Evolutionary conservation across 1,140 invertebrate species (phyloP).

Genomic region (Andrena cerasifolii): DNA sequence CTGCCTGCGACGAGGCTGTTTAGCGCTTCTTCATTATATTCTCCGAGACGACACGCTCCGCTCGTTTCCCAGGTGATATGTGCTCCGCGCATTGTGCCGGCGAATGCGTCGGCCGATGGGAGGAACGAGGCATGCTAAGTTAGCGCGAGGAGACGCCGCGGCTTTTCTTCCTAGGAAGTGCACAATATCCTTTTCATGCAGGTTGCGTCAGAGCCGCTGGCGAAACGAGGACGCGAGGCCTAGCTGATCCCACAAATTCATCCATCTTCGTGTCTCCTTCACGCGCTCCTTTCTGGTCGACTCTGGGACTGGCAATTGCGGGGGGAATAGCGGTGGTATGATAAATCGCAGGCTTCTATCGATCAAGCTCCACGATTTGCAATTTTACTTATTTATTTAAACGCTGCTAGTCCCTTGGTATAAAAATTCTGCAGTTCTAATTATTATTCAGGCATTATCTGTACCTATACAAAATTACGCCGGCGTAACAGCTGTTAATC

Average conservation of each 20-base stretch:
- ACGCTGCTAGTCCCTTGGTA: no score
- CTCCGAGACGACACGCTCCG: conserved; percentile 22
- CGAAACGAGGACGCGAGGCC: background rate
- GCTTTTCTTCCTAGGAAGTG: conserved; percentile 17
- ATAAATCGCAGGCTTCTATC: no score
- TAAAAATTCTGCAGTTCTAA: no score
- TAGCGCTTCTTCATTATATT: conserved; percentile 28
- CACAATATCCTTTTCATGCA: background rate
- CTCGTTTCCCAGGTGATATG: conserved; percentile 33
- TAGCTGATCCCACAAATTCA: background rate
- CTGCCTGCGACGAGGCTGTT: conserved; percentile 13
- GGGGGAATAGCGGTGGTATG: no score
- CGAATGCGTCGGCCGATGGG: background rate
- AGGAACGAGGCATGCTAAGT: conserved; percentile 35
- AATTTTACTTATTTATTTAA: no score
- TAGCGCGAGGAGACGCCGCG: conserved; percentile 22
- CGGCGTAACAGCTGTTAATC: no score
- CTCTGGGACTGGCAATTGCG: no score
- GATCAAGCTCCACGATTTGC: no score
- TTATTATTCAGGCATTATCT: no score
- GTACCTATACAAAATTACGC: no score
- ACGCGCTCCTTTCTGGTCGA: no score
- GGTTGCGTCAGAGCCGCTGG: conserved; percentile 11
- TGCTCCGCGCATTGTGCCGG: conserved; percentile 11
- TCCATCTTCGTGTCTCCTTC: no score